These are phyloP conservation scores for Amphipyra tragopoginis DNA, from an alignment of 2,888 invertebrate genomes.

Conservation along the genomic window DNA sequence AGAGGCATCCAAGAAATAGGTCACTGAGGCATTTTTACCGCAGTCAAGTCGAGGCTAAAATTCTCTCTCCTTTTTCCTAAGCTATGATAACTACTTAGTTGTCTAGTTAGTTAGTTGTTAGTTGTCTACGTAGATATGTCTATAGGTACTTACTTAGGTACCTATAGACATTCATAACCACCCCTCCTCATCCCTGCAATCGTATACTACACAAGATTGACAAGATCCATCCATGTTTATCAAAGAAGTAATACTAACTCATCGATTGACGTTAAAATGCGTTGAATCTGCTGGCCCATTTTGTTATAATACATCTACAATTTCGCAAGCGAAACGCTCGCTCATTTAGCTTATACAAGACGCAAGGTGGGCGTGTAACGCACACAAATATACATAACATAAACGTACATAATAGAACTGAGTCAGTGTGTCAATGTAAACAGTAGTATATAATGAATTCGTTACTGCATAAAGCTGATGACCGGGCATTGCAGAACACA, in stretches of 20 bases:
- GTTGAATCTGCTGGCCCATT: constrained; percentile 1
- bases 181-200: too few relatives aligned
- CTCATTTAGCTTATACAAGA: constrained; percentile 10
- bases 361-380: constrained; percentile 16
- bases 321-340: constrained; percentile 5
- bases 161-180: too few relatives aligned
- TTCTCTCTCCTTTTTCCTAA: too few relatives aligned
- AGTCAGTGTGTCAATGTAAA: constrained; percentile 59
- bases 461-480: constrained; percentile 36
- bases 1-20: too few relatives aligned
- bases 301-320: not conserved
- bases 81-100: too few relatives aligned
- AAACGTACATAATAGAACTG: constrained; percentile 28
- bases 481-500: constrained; percentile 25
- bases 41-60: too few relatives aligned
- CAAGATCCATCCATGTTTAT: too few relatives aligned
- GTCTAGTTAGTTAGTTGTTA: too few relatives aligned
- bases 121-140: too few relatives aligned
- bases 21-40: too few relatives aligned
- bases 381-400: constrained; percentile 13
- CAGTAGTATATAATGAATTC: constrained; percentile 34
- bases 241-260: not conserved
- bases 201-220: too few relatives aligned
- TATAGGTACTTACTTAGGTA: too few relatives aligned
- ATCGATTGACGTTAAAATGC: constrained; percentile 1